phyloP scores from a whole-genome alignment of 2,113 vertebrate species.

The Cnemophilus loriae region DNA sequence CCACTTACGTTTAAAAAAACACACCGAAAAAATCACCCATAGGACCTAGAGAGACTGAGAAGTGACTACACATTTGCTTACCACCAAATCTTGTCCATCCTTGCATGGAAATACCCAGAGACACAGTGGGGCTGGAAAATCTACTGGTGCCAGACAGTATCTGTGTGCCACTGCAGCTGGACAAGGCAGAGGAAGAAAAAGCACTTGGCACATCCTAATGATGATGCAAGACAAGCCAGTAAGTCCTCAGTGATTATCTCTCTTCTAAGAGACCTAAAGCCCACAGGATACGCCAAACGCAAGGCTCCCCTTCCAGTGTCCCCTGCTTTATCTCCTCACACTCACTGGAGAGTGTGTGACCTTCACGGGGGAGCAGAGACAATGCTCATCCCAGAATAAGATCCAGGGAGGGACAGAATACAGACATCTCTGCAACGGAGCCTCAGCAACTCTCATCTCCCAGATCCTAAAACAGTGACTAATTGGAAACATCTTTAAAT shows the following conservation, averaged over 20 bases:
- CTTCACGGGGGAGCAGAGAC: neutral
- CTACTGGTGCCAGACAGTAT: neutral
- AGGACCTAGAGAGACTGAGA: neutral
- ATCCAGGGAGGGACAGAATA: neutral
- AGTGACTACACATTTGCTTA: neutral
- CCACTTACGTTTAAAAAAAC: neutral
- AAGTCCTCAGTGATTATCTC: neutral
- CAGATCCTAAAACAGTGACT: neutral
- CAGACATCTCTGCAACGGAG: neutral
- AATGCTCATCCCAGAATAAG: neutral
- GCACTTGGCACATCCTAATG: neutral
- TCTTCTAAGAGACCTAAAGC: neutral
- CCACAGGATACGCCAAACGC: neutral
- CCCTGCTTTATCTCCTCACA: neutral
- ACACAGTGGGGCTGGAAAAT: neutral
- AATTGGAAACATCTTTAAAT: conserved; percentile 30
- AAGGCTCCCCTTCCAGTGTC: neutral
- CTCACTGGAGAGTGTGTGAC: neutral
- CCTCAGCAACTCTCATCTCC: neutral
- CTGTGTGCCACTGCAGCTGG: neutral
- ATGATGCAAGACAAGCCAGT: neutral
- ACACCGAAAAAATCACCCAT: neutral
- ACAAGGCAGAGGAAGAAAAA: neutral
- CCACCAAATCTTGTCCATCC: neutral
- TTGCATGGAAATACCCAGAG: neutral